Evolutionary conservation across 1,140 invertebrate genomes (phyloP).

Genomic region (Halictus rubicundus): DNA sequence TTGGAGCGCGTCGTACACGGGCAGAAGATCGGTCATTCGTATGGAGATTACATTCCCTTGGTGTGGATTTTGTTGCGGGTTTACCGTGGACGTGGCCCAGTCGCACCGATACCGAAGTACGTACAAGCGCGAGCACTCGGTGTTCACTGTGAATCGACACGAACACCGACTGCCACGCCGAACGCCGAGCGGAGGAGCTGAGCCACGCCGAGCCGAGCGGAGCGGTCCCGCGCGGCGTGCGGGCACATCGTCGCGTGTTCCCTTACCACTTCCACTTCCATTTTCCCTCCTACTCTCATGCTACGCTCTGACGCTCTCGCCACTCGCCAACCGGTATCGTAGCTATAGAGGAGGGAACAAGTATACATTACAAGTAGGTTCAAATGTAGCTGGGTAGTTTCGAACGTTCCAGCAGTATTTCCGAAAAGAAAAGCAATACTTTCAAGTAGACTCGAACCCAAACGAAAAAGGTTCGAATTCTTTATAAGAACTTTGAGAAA

Average conservation of each 20-base stretch:
- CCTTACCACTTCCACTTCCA: conserved; percentile 19
- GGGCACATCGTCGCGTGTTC: conserved; percentile 5
- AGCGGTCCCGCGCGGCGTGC: background rate
- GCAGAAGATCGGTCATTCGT: conserved; percentile 63
- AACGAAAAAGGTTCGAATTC: too few relatives aligned
- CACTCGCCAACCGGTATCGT: background rate
- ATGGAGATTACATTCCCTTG: conserved; percentile 77
- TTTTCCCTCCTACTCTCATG: conserved; percentile 18
- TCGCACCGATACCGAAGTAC: conserved; percentile 78
- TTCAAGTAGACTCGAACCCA: too few relatives aligned
- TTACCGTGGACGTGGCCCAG: conserved; percentile 70
- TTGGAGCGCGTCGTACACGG: conserved; percentile 64
- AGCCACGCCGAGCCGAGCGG: background rate
- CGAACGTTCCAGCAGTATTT: too few relatives aligned
- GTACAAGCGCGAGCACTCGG: conserved; percentile 68
- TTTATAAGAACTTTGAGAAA: too few relatives aligned
- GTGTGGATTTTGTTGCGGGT: conserved; percentile 35
- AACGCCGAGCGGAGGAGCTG: conserved; percentile 19
- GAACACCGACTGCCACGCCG: conserved; percentile 50
- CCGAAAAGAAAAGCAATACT: too few relatives aligned
- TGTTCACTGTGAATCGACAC: background rate
- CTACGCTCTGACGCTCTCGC: conserved; percentile 7
- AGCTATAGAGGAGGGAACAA: too few relatives aligned
- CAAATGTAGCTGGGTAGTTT: too few relatives aligned
- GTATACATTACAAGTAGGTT: too few relatives aligned